Conservation (phyloP, 2,113 vertebrate species). For the Seriola aureovittata region DNA sequence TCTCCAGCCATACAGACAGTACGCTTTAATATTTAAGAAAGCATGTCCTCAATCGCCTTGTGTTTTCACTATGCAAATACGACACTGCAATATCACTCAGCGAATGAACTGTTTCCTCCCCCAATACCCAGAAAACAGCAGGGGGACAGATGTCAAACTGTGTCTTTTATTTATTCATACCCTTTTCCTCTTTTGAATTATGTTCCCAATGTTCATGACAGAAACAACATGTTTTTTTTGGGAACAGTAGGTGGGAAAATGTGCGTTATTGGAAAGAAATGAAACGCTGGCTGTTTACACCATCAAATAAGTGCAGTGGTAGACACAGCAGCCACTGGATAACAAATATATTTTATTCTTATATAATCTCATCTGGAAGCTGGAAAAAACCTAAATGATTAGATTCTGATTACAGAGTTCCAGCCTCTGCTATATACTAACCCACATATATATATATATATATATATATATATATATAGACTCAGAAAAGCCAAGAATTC, state of each 20-base stretch:
- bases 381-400: background rate
- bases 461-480: background rate
- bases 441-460: background rate
- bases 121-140: conserved; percentile 18
- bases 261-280: background rate
- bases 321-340: background rate
- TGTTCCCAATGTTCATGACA: background rate
- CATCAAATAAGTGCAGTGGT: background rate
- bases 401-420: background rate
- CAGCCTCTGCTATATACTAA: background rate
- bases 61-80: conserved; percentile 13
- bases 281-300: background rate
- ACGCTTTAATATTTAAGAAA: background rate
- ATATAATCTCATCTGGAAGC: background rate
- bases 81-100: background rate
- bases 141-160: background rate
- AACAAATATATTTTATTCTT: background rate
- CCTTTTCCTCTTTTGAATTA: background rate
- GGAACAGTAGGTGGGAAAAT: conserved; percentile 11
- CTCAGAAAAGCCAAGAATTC: background rate
- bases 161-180: conserved; percentile 36
- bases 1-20: background rate
- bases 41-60: background rate
- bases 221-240: conserved; percentile 6
- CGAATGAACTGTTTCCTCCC: conserved; percentile 5